Conservation (phyloP, 1,140 invertebrate species). For the Limonius californicus region DNA sequence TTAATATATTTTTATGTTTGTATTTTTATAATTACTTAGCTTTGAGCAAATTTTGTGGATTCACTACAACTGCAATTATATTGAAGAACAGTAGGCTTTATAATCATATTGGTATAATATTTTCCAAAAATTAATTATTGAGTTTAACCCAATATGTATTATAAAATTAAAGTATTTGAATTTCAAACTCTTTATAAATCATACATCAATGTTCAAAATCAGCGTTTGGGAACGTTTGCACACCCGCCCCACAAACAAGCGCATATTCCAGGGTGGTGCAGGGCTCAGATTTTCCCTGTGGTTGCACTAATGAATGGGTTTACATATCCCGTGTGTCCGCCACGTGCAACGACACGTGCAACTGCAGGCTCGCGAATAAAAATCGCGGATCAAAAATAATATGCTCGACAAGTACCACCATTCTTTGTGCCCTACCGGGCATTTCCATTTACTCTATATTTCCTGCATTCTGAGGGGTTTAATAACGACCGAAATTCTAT, state of each 20-base stretch:
- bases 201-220: no score
- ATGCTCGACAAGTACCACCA: constrained; percentile 37
- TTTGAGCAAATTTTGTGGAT: no score
- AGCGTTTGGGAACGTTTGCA: neutral
- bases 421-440: constrained; percentile 6
- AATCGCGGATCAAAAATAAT: constrained; percentile 43
- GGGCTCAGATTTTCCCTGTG: constrained; percentile 38
- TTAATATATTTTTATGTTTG: no score
- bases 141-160: no score
- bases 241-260: constrained; percentile 9
- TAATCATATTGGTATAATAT: no score
- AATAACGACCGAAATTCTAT: neutral
- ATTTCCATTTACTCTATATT: neutral
- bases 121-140: no score
- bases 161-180: no score
- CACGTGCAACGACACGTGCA: constrained; percentile 39
- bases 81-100: no score
- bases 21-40: no score
- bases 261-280: constrained; percentile 22
- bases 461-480: constrained; percentile 1
- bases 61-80: no score
- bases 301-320: constrained; percentile 47
- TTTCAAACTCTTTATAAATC: no score
- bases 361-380: constrained; percentile 32
- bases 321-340: constrained; percentile 42